Conservation (phyloP, 2,113 vertebrate genomes). For the Bos javanicus region DNA sequence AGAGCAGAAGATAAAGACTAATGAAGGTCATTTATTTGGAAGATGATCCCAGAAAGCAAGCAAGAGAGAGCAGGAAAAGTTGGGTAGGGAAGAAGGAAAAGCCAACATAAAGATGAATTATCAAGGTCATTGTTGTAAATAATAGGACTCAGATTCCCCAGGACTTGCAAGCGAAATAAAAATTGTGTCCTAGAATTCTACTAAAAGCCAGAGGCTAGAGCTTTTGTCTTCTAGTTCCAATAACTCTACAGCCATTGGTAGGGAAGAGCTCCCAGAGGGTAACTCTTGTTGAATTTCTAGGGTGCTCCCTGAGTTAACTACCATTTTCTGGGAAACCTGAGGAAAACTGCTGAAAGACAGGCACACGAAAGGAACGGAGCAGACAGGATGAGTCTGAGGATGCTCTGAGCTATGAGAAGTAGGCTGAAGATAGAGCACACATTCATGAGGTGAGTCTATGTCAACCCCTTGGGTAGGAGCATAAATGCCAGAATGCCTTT, state of each 20-base stretch:
- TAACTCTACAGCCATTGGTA: not conserved
- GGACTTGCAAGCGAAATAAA: not conserved
- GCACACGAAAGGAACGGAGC: not conserved
- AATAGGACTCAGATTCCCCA: not conserved
- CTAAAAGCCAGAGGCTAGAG: not conserved
- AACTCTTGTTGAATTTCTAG: not conserved
- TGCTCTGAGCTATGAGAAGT: not conserved
- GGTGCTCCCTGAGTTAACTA: not conserved
- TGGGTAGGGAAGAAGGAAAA: not conserved
- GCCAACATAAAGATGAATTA: not conserved
- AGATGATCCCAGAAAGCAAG: not conserved
- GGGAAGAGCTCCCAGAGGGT: not conserved
- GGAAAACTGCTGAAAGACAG: not conserved
- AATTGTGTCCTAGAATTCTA: not conserved
- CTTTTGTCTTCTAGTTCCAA: not conserved
- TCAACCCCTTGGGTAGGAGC: not conserved
- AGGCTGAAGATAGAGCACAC: not conserved
- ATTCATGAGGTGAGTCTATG: not conserved
- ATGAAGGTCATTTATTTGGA: not conserved
- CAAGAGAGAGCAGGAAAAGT: not conserved
- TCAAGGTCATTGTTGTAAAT: not conserved
- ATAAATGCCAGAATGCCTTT: not conserved
- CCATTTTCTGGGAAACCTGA: not conserved
- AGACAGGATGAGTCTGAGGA: not conserved
- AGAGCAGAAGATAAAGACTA: not conserved